Evolutionary conservation across 2,113 vertebrate species (phyloP).

Genomic region (Pachycephala philippinensis): DNA sequence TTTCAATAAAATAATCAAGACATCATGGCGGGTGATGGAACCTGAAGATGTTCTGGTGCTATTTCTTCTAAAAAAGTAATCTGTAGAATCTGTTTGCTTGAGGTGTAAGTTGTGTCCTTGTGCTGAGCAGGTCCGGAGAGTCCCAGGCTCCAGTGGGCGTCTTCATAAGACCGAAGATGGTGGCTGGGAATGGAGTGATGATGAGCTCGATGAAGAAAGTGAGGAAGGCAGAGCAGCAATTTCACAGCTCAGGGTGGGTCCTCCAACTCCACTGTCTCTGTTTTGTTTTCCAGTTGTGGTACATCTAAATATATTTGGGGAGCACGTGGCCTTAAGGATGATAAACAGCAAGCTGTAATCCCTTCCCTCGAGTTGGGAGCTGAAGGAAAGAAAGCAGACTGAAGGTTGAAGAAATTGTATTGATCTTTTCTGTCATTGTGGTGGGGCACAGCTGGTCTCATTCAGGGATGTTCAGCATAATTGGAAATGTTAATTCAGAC

Average conservation of each 20-base stretch:
- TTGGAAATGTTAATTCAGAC: background rate
- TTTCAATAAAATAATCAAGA: background rate
- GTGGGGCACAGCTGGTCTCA: background rate
- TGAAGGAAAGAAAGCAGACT: background rate
- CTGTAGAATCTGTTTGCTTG: background rate
- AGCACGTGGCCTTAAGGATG: background rate
- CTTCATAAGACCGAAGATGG: slow-evolving; percentile 97
- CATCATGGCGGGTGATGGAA: background rate
- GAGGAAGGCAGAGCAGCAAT: slow-evolving; percentile 92
- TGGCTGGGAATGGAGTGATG: slow-evolving; percentile 97
- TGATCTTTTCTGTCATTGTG: background rate
- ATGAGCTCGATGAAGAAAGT: slow-evolving; percentile 93
- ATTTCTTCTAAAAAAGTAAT: background rate
- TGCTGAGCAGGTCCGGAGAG: slow-evolving; percentile 85
- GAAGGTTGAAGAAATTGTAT: background rate
- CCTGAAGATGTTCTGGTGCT: background rate
- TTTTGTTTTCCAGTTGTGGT: background rate
- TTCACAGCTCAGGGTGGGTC: slow-evolving; percentile 80
- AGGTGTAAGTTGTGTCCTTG: background rate
- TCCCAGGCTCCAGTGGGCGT: slow-evolving; percentile 93
- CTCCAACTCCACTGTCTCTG: background rate
- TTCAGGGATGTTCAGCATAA: background rate
- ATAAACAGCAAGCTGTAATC: background rate
- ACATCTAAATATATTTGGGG: background rate
- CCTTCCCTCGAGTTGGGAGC: background rate